Evolutionary conservation across 2,113 vertebrate species (phyloP).

Genomic region (Larimichthys crocea): DNA sequence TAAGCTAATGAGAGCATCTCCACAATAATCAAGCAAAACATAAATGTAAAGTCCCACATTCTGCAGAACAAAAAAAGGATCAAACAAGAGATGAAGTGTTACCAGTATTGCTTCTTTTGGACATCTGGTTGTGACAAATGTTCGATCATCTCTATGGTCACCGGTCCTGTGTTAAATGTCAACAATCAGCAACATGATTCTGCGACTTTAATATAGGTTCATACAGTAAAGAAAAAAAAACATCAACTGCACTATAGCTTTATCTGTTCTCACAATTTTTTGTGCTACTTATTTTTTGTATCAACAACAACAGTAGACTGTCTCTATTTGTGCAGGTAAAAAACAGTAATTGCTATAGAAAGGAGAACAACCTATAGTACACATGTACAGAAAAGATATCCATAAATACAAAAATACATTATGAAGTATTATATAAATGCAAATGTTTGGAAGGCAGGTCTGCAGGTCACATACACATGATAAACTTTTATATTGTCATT

Average conservation of each 20-base stretch:
- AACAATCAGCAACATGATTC: neutral
- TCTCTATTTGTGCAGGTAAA: too few species aligned
- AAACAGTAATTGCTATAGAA: neutral
- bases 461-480: too few species aligned
- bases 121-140: slow-evolving; percentile 61
- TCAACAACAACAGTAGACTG: too few species aligned
- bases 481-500: too few species aligned
- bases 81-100: neutral
- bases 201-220: too few species aligned
- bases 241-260: neutral
- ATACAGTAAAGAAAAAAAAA: neutral
- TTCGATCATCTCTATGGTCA: slow-evolving; percentile 47
- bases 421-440: neutral
- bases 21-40: neutral
- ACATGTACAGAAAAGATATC: neutral
- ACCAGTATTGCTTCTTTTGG: slow-evolving; percentile 78
- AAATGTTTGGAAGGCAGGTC: neutral
- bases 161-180: slow-evolving; percentile 55
- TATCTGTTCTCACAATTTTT: neutral
- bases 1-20: neutral
- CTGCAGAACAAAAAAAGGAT: neutral
- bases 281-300: neutral
- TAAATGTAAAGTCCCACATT: neutral
- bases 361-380: neutral
- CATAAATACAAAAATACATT: too few species aligned